These are phyloP conservation scores for Luffia ferchaultella DNA, from an alignment of 2,888 invertebrate species.

Conservation along the genomic window DNA sequence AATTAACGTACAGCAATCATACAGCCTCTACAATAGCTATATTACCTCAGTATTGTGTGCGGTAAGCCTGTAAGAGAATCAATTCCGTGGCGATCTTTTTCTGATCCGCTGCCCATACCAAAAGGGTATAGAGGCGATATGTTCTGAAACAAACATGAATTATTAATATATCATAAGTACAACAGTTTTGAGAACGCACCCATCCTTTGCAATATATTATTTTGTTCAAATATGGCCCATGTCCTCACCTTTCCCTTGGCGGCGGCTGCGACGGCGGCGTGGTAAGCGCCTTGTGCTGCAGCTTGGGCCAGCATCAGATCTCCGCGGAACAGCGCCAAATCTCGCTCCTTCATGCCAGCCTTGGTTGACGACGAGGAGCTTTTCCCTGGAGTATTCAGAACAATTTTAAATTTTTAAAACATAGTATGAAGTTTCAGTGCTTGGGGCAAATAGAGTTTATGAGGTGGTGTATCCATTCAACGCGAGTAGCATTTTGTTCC, in stretches of 20 bases:
- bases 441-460: no score
- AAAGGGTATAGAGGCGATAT: constrained; percentile 54
- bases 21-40: no score
- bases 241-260: constrained; percentile 53
- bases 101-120: constrained; percentile 43
- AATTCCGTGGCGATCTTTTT: constrained; percentile 55
- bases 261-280: constrained; percentile 53
- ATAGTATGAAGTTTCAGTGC: no score
- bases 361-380: constrained; percentile 25
- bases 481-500: no score
- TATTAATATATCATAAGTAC: no score
- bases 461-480: no score
- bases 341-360: constrained; percentile 46
- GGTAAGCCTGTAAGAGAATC: constrained; percentile 56
- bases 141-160: constrained; percentile 31
- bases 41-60: constrained; percentile 60
- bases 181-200: no score
- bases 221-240: no score
- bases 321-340: constrained; percentile 44
- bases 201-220: no score
- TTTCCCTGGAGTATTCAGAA: constrained; percentile 15
- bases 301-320: constrained; percentile 60
- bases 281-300: constrained; percentile 57
- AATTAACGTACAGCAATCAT: no score
- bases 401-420: no score